Evolutionary conservation across 2,888 invertebrate species (phyloP).

Genomic region (Tenodera sinensis): DNA sequence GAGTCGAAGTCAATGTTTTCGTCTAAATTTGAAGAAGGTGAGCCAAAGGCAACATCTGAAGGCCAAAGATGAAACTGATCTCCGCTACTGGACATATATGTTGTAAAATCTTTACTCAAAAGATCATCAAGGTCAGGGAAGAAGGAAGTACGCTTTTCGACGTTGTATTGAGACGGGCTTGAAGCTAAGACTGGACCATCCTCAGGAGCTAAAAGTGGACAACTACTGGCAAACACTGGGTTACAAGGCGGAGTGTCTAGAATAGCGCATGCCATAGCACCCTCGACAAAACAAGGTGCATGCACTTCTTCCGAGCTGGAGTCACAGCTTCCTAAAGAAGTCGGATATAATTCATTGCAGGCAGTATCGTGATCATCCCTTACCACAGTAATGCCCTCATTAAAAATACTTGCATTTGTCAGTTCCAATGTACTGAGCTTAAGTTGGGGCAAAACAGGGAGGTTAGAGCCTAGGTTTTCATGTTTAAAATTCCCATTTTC

Average conservation of each 20-base stretch:
- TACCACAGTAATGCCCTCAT: too few relatives aligned
- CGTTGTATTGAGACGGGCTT: background rate
- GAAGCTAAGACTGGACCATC: background rate
- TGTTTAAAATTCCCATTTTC: too few relatives aligned
- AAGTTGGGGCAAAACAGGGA: too few relatives aligned
- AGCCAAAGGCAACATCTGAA: conserved; percentile 23
- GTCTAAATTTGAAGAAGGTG: background rate
- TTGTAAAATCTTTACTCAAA: conserved; percentile 12
- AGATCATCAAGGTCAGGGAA: conserved; percentile 24
- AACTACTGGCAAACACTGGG: background rate
- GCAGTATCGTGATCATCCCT: background rate
- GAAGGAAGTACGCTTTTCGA: background rate
- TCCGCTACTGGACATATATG: conserved; percentile 9
- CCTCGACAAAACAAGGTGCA: background rate
- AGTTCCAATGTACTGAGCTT: too few relatives aligned
- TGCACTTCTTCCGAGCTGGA: background rate
- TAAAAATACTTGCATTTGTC: too few relatives aligned
- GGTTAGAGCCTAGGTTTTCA: too few relatives aligned
- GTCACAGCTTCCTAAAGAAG: background rate
- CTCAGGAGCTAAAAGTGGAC: background rate
- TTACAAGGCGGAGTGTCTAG: background rate
- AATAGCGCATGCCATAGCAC: background rate
- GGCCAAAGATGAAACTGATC: conserved; percentile 26
- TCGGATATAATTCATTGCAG: background rate
- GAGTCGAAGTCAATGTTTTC: conserved; percentile 39